phyloP scores from a whole-genome alignment of 2,113 vertebrate species.

The Microcebus lehilahytsara region DNA sequence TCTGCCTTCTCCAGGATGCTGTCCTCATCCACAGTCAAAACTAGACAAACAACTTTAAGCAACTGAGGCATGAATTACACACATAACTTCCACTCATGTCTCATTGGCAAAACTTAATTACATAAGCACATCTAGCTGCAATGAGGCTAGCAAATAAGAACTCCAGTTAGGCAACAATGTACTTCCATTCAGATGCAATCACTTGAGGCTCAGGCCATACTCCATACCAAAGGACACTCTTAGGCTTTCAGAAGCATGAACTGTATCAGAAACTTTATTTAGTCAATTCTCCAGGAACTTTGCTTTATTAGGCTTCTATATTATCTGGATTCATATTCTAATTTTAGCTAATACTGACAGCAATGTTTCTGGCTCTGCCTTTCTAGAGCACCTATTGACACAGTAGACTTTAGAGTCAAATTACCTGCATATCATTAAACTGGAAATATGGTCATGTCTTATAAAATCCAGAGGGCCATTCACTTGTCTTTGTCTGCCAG shows the following conservation, averaged over 20 bases:
- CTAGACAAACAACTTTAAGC: background rate
- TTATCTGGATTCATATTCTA: background rate
- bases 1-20: background rate
- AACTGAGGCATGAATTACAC: background rate
- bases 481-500: background rate
- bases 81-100: background rate
- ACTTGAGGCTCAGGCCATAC: background rate
- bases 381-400: background rate
- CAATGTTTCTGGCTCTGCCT: background rate
- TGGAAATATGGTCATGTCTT: background rate
- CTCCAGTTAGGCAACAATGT: background rate
- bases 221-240: background rate
- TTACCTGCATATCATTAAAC: background rate
- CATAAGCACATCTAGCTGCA: background rate
- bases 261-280: background rate
- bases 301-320: background rate
- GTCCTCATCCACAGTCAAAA: background rate
- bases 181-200: background rate
- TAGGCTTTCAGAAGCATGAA: background rate
- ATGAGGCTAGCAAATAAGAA: background rate
- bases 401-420: background rate
- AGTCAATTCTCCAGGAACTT: background rate
- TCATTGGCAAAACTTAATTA: background rate
- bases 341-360: background rate
- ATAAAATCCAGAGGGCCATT: background rate